These are phyloP conservation scores for Sylvicola cinctus DNA, from an alignment of 2,888 invertebrate genomes.

Conservation along the genomic window DNA sequence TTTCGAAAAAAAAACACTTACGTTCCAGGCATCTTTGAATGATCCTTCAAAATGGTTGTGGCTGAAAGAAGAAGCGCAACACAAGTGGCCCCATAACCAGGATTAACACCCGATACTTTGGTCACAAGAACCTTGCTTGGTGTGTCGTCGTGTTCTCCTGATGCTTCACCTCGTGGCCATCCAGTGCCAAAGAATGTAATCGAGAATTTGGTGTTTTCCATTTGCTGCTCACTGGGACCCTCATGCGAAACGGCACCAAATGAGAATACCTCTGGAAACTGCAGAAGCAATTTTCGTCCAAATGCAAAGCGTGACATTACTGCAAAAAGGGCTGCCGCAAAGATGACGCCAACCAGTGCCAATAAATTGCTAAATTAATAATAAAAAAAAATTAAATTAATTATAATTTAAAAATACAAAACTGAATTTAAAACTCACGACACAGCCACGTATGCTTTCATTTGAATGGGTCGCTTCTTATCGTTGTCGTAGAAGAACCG, in stretches of 20 bases:
- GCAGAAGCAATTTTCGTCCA: constrained; percentile 42
- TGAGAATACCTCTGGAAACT: constrained; percentile 51
- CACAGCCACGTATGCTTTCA: constrained; percentile 49
- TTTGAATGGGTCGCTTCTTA: constrained; percentile 55
- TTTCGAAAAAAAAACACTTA: constrained; percentile 22
- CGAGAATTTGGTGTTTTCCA: constrained; percentile 38
- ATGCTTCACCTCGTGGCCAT: constrained; percentile 41
- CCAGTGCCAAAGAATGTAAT: constrained; percentile 58
- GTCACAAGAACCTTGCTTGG: constrained; percentile 44
- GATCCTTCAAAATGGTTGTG: constrained; percentile 51
- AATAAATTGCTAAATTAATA: constrained; percentile 28
- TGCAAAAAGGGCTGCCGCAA: constrained; percentile 38
- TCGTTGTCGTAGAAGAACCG: constrained; percentile 44
- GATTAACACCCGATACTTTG: constrained; percentile 31
- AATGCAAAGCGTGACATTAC: constrained; percentile 37
- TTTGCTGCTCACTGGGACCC: constrained; percentile 38
- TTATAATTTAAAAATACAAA: neutral
- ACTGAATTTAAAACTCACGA: constrained; percentile 13
- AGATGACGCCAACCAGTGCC: constrained; percentile 26
- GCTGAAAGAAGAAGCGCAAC: constrained; percentile 51
- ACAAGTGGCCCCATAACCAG: constrained; percentile 67
- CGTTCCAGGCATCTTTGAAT: constrained; percentile 51
- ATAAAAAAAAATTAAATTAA: constrained; percentile 2
- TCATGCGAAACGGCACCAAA: constrained; percentile 43
- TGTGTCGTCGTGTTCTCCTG: constrained; percentile 28